Evolutionary conservation across 2,888 invertebrate genomes (phyloP).

Genomic region (Selenia dentaria): DNA sequence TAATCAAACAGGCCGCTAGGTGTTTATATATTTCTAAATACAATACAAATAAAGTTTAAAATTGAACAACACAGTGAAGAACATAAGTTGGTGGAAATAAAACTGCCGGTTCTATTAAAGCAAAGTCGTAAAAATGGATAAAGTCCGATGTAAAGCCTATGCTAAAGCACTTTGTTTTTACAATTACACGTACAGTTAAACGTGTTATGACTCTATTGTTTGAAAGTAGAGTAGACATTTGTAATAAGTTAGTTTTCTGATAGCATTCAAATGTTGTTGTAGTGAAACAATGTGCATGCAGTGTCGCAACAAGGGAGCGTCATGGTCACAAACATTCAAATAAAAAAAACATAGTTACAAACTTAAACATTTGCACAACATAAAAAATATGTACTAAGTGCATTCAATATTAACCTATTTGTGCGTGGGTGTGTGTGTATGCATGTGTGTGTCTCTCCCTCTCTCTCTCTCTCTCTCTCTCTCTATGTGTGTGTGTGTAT

Average conservation of each 20-base stretch:
- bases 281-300: slow-evolving; percentile 24
- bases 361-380: too few relatives aligned
- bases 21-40: slow-evolving; percentile 26
- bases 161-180: slow-evolving; percentile 7
- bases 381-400: too few relatives aligned
- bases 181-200: slow-evolving; percentile 3
- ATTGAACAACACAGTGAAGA: slow-evolving; percentile 23
- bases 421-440: too few relatives aligned
- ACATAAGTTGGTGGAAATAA: slow-evolving; percentile 37
- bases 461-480: too few relatives aligned
- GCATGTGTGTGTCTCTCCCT: too few relatives aligned
- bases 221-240: slow-evolving; percentile 19
- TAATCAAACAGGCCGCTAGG: slow-evolving; percentile 53
- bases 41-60: slow-evolving; percentile 31
- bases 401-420: too few relatives aligned
- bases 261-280: slow-evolving; percentile 5
- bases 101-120: slow-evolving; percentile 57
- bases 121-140: slow-evolving; percentile 65
- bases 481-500: too few relatives aligned
- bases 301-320: slow-evolving; percentile 5
- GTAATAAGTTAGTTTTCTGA: neutral
- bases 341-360: too few relatives aligned
- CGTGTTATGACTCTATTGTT: slow-evolving; percentile 17
- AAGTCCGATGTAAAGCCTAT: slow-evolving; percentile 47
- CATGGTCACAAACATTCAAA: neutral